Evolutionary conservation across 2,113 vertebrate species (phyloP).

Genomic region (Lepus americanus): DNA sequence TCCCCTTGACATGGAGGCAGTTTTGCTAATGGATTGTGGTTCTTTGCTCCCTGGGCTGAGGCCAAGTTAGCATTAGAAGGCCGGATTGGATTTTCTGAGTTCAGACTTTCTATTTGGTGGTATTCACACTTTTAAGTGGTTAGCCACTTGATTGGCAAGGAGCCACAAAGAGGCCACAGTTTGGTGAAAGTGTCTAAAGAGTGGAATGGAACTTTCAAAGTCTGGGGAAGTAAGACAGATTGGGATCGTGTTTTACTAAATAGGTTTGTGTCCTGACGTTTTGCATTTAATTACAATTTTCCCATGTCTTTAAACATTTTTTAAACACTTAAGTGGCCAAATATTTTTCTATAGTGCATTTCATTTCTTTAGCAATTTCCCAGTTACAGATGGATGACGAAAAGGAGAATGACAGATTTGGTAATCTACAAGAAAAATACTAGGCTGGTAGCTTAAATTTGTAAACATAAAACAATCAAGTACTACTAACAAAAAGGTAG

Average conservation of each 20-base stretch:
- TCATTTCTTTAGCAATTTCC: conserved; percentile 38
- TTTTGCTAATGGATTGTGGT: conserved; percentile 48
- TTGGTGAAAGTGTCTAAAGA: conserved; percentile 43
- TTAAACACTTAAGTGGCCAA: not conserved
- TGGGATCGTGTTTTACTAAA: conserved; percentile 19
- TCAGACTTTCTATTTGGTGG: conserved; percentile 59
- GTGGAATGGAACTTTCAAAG: conserved; percentile 20
- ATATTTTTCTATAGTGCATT: conserved; percentile 14
- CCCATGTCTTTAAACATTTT: conserved; percentile 1
- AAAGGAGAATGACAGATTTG: too few relatives aligned
- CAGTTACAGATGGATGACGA: not conserved
- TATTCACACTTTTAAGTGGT: conserved; percentile 14
- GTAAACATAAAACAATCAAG: not conserved
- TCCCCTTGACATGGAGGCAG: not conserved
- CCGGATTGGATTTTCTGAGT: conserved; percentile 44
- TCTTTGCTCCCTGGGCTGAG: not conserved
- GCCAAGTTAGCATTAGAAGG: conserved; percentile 47
- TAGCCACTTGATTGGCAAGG: not conserved
- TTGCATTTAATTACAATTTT: conserved; percentile 56
- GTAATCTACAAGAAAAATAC: too few relatives aligned
- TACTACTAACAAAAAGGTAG: too few relatives aligned
- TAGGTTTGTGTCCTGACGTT: conserved; percentile 10
- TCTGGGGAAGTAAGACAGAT: not conserved
- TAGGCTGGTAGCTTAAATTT: conserved; percentile 9
- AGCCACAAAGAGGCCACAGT: conserved; percentile 34